Evolutionary conservation across 2,888 invertebrate species (phyloP), one percentile per base, ranked within the genome.

Genomic region (Brachynemurus nebulosus): DNA sequence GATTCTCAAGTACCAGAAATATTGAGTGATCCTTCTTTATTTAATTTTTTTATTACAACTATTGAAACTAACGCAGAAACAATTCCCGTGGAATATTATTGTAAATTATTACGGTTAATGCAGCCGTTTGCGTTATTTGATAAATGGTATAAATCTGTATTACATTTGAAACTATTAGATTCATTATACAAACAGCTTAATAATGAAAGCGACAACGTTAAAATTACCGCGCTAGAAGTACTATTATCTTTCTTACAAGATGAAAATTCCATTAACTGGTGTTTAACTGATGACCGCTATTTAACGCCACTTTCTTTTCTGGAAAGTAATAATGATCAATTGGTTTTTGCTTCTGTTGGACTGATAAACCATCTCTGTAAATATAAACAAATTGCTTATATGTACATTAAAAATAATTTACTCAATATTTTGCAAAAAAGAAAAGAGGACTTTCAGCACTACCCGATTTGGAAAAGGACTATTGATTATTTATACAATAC

Each of bases 401-500:
- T 33, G 16, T 42, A 34, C 35, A 27, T 42, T 11, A 34, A 42
- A 12, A 7, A 34, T 35, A 19, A 27, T 14, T 17, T 42, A n/a
- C 25, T 42, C 3, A 16, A 18, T 3, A 12, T 19, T 1, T 34
- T 52, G 23, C 21, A 63, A 40, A 19, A 52, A 9, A 18, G 62
- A 39, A 17, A 52, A 9, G 56, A 58, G 34, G 54, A 59, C 36
- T 52, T 58, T 2, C 55, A 55, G 21, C 53, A 66, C 20, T 69
- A 77, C 12, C 62, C 72, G 1, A 70, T 71, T 1, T 78, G 78
- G 78, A 69, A 72, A 46, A 63, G 69, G 0, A 76, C 78, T 0
- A 61, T 78, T 8, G 73, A 78, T 40, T 64, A 71, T 1, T 68
- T 80, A 11, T 68, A 79, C 48, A 58, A 68, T 3, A 69, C 70